Evolutionary conservation across 2,113 vertebrate genomes (phyloP), one percentile per base, ranked within the genome.

Genomic region (Grammomys surdaster): DNA sequence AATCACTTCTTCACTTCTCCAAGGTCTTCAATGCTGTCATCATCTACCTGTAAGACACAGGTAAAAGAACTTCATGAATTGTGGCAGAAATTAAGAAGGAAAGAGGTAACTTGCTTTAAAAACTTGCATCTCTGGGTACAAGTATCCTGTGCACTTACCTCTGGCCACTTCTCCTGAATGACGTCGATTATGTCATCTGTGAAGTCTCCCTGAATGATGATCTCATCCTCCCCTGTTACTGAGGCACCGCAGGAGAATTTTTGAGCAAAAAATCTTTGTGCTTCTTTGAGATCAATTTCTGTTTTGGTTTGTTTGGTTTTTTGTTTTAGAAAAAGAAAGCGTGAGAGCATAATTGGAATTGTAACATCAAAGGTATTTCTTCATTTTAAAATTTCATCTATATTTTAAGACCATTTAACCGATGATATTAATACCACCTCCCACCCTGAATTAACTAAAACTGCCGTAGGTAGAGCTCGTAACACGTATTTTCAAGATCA

Each of bases 131-230:
- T 86, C 6, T 7, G 5, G 20, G 40, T 13, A 0, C 26, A 13
- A 6, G 22, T 33, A 28, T 48, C 48, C 60, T 24, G 26, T 1
- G 54, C 9, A 88, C 96, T 98, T 97, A 99, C 99, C 99, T 99
- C 99, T 82, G 99, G 99, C 99, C 99, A 99, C 97, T 99, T 99
- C 97, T 99, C 99, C 97, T 99, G 99, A 98, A 99, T 99, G 77
- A 99, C 99, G 76, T 99, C 99, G 11, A 99, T 99, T 28, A 99
- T 99, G 98, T 99, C 99, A 76, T 99, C 99, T 98, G 99, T 99
- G 96, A 99, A 99, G 98, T 99, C 99, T 97, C 99, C 99, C 99
- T 99, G 99, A 99, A 99, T 99, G 98, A 99, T 99, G 95, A 99
- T 99, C 98, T 99, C 99, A 60, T 99, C 99, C 97, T 99, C 99